Percentiles rank a stretch among this genome's conserved stretches.
Conservation (phyloP, 2,113 vertebrate species). For the Cepphus grylle region DNA sequence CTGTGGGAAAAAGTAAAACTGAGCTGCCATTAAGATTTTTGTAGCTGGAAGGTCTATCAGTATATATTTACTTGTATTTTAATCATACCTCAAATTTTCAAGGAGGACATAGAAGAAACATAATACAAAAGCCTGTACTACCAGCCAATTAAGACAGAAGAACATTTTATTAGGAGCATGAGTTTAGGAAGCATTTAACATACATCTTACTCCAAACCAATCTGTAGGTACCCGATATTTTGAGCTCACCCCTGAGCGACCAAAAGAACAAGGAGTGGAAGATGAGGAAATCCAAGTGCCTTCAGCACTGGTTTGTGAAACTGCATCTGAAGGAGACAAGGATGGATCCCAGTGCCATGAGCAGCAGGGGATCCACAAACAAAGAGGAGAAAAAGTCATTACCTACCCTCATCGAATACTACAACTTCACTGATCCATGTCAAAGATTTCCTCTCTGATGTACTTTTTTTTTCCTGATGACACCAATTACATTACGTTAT, state of each 20-base stretch:
- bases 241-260: neutral
- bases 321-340: neutral
- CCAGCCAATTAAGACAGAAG: neutral
- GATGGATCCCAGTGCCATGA: neutral
- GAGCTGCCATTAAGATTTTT: neutral
- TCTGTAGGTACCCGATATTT: neutral
- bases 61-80: neutral
- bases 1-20: neutral
- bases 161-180: neutral
- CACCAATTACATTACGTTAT: neutral
- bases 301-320: neutral
- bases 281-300: neutral
- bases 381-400: rapidly evolving
- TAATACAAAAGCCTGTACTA: neutral
- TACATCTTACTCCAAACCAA: neutral
- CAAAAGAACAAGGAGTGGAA: neutral
- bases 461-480: neutral
- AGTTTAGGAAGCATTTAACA: neutral
- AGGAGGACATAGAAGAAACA: neutral
- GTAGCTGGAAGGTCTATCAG: neutral
- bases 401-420: too few relatives aligned
- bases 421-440: neutral
- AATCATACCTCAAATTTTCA: neutral
- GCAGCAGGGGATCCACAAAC: neutral
- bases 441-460: neutral